Evolutionary conservation across 1,140 invertebrate species (phyloP).

Genomic region (Helicoverpa zea): DNA sequence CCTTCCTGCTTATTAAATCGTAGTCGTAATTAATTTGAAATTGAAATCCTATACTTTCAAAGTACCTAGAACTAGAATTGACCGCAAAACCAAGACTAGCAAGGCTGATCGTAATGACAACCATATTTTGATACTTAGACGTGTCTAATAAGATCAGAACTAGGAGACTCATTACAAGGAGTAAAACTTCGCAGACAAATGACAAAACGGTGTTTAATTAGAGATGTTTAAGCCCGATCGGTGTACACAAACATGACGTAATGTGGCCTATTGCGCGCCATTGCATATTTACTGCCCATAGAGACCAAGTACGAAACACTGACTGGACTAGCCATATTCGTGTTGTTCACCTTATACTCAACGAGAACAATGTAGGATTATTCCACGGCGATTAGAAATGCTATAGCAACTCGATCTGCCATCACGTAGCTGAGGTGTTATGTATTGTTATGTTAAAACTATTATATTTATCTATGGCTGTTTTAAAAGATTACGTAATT

Average conservation of each 20-base stretch:
- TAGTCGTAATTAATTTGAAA: neutral
- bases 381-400: constrained; percentile 19
- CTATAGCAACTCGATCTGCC: constrained; percentile 25
- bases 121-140: neutral
- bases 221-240: constrained; percentile 22
- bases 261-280: constrained; percentile 68
- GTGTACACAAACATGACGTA: constrained; percentile 66
- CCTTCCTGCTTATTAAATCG: neutral
- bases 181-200: neutral
- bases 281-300: constrained; percentile 67
- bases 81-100: neutral
- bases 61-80: constrained; percentile 6
- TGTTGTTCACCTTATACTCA: constrained; percentile 41
- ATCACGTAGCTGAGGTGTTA: constrained; percentile 4
- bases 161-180: neutral
- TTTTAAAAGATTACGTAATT: constrained; percentile 15
- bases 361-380: constrained; percentile 50
- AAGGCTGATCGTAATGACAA: neutral
- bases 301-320: constrained; percentile 53
- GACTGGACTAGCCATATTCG: constrained; percentile 51
- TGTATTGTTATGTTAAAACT: constrained; percentile 4
- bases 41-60: constrained; percentile 26
- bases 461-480: neutral
- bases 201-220: constrained; percentile 26
- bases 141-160: neutral